Evolutionary conservation across 2,888 invertebrate species (phyloP).

Genomic region (Sclerodermus sp.): DNA sequence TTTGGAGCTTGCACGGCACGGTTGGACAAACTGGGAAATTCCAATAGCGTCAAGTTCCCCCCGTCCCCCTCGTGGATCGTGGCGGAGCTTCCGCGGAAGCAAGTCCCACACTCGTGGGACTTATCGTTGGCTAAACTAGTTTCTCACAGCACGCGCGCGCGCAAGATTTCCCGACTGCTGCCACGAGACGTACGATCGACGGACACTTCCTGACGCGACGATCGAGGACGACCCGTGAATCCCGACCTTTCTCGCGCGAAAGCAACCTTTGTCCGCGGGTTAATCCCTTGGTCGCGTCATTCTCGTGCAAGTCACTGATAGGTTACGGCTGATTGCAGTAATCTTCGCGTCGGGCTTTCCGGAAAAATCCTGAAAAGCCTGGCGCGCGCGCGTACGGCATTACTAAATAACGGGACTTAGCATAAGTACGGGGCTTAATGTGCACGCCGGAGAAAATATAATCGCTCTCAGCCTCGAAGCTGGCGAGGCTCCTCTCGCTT

Average conservation of each 20-base stretch:
- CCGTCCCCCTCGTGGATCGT: too few species aligned
- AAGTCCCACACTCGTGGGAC: too few species aligned
- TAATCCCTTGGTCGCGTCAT: constrained; percentile 28
- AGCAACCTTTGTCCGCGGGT: constrained; percentile 24
- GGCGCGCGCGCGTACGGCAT: constrained; percentile 23
- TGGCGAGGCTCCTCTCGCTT: too few species aligned
- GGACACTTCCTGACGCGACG: constrained; percentile 4
- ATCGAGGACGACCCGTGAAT: constrained; percentile 11
- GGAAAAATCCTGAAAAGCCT: constrained; percentile 18
- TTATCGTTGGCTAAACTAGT: too few species aligned
- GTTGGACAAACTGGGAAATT: too few species aligned
- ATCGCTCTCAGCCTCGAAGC: constrained; percentile 13
- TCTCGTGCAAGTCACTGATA: constrained; percentile 33
- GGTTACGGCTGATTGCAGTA: constrained; percentile 36
- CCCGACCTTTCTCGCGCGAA: constrained; percentile 4
- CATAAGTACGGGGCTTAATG: constrained; percentile 33
- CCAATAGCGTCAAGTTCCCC: too few species aligned
- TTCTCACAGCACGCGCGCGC: too few species aligned
- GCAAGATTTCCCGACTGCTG: too few species aligned
- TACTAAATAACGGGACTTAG: constrained; percentile 35
- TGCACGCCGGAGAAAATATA: constrained; percentile 23
- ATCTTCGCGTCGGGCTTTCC: constrained; percentile 22
- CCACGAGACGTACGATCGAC: too few species aligned
- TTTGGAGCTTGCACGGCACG: constrained; percentile 36
- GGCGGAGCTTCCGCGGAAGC: too few species aligned